Base-by-base conservation (phyloP, 2,113 vertebrate species). In the Hemiscyllium ocellatum region DNA sequence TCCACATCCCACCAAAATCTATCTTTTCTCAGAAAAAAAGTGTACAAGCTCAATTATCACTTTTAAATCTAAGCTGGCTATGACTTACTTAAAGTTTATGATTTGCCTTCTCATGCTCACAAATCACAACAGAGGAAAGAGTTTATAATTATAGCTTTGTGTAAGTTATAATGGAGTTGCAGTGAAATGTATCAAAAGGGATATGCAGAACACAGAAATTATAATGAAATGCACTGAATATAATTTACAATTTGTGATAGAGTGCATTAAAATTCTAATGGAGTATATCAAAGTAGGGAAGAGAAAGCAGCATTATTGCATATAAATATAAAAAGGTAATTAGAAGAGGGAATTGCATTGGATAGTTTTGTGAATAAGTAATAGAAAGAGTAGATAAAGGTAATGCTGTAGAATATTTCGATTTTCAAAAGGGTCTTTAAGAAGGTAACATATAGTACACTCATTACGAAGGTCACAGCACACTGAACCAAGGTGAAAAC, bases 161-260 rank as follows among this genome's bases (percentile, higher is more conserved):
- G 29, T 37, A 37, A 15, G 56, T 20, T 91, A 91, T 65, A 66
- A 91, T 91, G 61, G 33, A 65, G 13, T 90, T 61, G n/a, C 76
- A 90, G 29, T n/a, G 87, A 29, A 65, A 90, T 90, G 56, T 65
- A 90, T 90, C 26, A 65, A 90, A 65, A 90, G 87, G 33, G n/a
- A 90, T 61, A 65, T 90, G n/a, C 4, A 29, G 56, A 90, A 33
- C 17, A 37, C 37, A 33, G 33, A 80, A 83, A 91, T 66, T 91
- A 91, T 61, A 65, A 91, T 90, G 87, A 24, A 61, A 29, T 33
- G 52, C n/a, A 52, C 10, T 61, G 29, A 90, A 66, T 91, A 65
- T 91, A 61, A 90, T 90, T 90, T 33, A 90, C 61, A 65, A 91
- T 91, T n/a, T 91, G 89, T 66, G 19, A 91, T 91, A 66, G 89